Conservation (phyloP, 2,113 vertebrate species). For the Artemisiospiza belli region DNA sequence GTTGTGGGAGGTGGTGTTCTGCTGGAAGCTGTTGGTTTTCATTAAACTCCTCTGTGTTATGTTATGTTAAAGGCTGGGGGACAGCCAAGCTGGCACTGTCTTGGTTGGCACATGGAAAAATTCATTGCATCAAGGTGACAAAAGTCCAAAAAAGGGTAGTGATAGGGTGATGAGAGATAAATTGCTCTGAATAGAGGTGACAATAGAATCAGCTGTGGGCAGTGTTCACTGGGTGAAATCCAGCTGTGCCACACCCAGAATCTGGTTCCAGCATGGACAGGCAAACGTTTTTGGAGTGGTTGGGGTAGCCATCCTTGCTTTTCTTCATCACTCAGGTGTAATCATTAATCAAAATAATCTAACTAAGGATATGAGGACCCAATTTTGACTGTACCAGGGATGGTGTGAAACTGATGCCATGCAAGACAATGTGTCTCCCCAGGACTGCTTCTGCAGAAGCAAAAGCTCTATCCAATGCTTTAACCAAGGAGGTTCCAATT, state of each 20-base stretch:
- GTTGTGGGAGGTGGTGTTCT: not conserved
- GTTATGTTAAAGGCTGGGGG: not conserved
- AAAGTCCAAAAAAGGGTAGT: not conserved
- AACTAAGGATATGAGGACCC: not conserved
- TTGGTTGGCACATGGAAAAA: not conserved
- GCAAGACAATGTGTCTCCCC: accelerated
- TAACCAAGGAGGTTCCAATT: not conserved
- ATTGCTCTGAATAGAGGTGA: not conserved
- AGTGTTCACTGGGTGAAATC: not conserved
- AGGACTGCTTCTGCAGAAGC: not conserved
- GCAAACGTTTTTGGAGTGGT: not conserved
- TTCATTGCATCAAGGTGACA: not conserved
- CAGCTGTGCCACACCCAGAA: not conserved
- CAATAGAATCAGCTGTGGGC: not conserved
- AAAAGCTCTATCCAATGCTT: not conserved
- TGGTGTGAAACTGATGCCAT: accelerated
- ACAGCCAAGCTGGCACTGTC: not conserved
- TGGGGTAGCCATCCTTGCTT: not conserved
- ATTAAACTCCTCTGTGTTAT: not conserved
- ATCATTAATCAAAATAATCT: not conserved
- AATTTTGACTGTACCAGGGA: not conserved
- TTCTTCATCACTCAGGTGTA: not conserved
- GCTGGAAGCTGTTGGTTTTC: not conserved
- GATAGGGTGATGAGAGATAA: not conserved
- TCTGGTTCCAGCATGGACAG: not conserved